Evolutionary conservation across 2,113 vertebrate genomes (phyloP).

Genomic region (Arothron firmamentum): DNA sequence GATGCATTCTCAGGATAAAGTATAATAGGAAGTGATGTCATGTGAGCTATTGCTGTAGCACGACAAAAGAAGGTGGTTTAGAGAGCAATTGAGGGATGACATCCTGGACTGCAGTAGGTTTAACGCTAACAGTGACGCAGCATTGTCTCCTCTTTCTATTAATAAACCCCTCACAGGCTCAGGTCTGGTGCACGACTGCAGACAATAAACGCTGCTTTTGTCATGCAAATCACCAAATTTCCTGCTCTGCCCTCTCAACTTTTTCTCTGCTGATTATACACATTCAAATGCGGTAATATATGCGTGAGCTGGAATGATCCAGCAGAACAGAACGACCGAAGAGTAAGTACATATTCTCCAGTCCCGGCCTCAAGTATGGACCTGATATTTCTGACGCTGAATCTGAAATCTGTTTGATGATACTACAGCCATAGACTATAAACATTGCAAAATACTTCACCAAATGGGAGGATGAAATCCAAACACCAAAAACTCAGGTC

Average conservation of each 20-base stretch:
- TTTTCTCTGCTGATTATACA: slow-evolving; percentile 9
- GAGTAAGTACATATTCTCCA: too few relatives aligned
- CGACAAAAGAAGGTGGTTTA: neutral
- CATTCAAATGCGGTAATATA: too few relatives aligned
- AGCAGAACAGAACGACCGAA: too few relatives aligned
- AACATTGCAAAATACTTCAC: too few relatives aligned
- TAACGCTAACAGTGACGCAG: slow-evolving; percentile 36
- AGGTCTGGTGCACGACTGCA: slow-evolving; percentile 35
- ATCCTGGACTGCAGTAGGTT: slow-evolving; percentile 13
- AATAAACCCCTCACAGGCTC: slow-evolving; percentile 55
- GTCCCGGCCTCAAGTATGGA: too few relatives aligned
- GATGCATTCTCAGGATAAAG: neutral
- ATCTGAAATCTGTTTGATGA: too few relatives aligned
- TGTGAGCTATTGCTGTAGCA: neutral
- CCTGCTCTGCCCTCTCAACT: slow-evolving; percentile 8
- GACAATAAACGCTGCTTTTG: slow-evolving; percentile 52
- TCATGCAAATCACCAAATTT: slow-evolving; percentile 59
- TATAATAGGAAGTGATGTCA: neutral
- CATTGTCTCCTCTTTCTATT: slow-evolving; percentile 44
- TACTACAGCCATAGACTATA: too few relatives aligned
- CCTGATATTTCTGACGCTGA: too few relatives aligned
- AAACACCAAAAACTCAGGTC: too few relatives aligned
- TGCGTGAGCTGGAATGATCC: too few relatives aligned
- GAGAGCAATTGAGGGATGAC: neutral
- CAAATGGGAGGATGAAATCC: too few relatives aligned